A percentile compares a stretch with the other conserved stretches of the same genome.
These are phyloP conservation scores for Timandra comae DNA, from an alignment of 2,888 invertebrate species.

Conservation along the genomic window DNA sequence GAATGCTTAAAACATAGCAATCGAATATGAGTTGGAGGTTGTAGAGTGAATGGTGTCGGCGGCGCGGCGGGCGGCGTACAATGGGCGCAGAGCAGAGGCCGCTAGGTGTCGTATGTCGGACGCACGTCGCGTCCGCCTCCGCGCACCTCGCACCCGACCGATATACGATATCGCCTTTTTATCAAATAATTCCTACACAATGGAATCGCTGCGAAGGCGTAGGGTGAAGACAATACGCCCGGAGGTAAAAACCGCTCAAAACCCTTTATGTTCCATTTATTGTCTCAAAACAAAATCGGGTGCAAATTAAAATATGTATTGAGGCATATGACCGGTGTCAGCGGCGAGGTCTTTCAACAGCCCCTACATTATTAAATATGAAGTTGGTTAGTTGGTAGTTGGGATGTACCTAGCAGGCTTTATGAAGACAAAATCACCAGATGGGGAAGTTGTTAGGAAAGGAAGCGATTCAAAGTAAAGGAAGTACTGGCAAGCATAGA, in stretches of 20 bases:
- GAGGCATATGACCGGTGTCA: constrained; percentile 37
- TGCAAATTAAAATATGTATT: constrained; percentile 73
- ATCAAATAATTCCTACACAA: constrained; percentile 73
- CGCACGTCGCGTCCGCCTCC: constrained; percentile 38
- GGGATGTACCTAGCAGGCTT: too few relatives aligned
- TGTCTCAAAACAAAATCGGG: constrained; percentile 76
- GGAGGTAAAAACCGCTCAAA: constrained; percentile 70
- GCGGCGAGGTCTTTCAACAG: constrained; percentile 34
- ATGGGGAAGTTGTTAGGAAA: constrained; percentile 6
- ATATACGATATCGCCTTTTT: constrained; percentile 74
- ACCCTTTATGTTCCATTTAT: constrained; percentile 72
- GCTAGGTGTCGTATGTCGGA: constrained; percentile 55
- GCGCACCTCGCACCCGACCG: constrained; percentile 46
- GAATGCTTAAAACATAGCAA: constrained; percentile 75
- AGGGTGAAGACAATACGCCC: constrained; percentile 76
- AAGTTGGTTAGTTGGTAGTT: too few relatives aligned
- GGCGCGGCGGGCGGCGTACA: constrained; percentile 38
- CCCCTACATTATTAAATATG: constrained; percentile 31
- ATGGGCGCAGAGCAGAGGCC: constrained; percentile 28
- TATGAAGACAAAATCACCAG: constrained; percentile 6
- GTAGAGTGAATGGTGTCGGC: constrained; percentile 48
- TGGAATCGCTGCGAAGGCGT: constrained; percentile 61
- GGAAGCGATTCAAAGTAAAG: constrained; percentile 15
- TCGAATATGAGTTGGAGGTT: constrained; percentile 57
- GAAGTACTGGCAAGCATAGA: constrained; percentile 15